Conservation (phyloP, 2,113 vertebrate species). For the Smithornis capensis region DNA sequence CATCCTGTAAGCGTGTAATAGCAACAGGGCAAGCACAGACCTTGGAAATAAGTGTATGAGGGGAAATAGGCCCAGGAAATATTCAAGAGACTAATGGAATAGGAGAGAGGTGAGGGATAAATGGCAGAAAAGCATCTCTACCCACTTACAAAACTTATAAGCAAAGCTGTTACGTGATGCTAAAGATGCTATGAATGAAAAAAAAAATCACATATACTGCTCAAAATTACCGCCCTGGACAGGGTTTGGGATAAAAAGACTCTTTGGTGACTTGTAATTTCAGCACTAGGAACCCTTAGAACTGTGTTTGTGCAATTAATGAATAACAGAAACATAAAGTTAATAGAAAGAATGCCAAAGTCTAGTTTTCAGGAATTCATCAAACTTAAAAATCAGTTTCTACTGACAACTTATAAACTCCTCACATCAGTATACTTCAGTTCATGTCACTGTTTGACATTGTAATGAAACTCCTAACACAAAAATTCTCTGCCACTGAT, state of each 20-base stretch:
- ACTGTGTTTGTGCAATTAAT: neutral
- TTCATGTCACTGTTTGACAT: neutral
- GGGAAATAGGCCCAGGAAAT: neutral
- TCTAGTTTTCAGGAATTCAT: neutral
- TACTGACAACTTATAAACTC: neutral
- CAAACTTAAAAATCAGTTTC: neutral
- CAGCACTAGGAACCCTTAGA: neutral
- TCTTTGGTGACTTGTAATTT: neutral
- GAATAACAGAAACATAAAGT: neutral
- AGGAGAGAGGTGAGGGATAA: neutral
- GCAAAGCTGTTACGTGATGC: neutral
- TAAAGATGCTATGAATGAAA: neutral
- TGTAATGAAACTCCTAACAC: neutral
- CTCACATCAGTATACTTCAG: neutral
- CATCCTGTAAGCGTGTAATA: neutral
- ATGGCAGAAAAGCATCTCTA: neutral
- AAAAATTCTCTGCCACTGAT: fast-evolving
- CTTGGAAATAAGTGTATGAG: neutral
- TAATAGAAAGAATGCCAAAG: neutral
- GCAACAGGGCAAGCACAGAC: neutral
- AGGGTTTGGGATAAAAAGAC: neutral
- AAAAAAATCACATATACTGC: neutral
- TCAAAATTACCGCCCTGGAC: neutral
- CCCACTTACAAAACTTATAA: neutral
- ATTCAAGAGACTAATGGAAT: neutral